Evolutionary conservation across 2,797 vertebrate species (phyloP), one percentile per base, ranked within the genome.

Genomic region (Darevskia mixta): DNA sequence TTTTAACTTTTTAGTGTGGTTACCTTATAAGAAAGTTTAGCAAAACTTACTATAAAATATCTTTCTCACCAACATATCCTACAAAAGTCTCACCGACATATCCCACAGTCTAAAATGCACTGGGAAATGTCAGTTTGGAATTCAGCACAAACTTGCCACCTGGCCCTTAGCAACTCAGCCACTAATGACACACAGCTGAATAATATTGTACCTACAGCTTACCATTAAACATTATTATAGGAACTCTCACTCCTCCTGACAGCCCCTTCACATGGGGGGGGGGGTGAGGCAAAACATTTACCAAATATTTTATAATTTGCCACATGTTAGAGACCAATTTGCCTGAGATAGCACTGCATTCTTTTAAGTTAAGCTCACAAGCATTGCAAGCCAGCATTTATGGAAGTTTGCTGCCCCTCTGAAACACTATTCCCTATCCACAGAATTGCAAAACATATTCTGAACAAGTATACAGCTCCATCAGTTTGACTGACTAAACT

Each of bases 401-500:
- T 64, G n/a, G 85, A 35, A 87, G 66, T 85, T 32, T 73, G 86
- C 49, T 87, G 55, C 85, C 25, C 45, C 64, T 73, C 79, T 1
- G 32, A 91, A 90, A 89, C 78, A 61, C 25, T 3, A 1, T 45
- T 92, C 90, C 91, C 88, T 7, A 3, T 0, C 43, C 81, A 29
- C 89, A 10, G 0, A 2, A 76, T 55, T 82, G 85, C 83, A 93
- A 20, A 11, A 38, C 79, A 83, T 89, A 92, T 79, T 69, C 82
- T 77, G 94, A 87, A 94, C 79, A 88, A 86, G 80, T 85, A 93
- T 90, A 81, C 58, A 91, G 93, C 90, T 95, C 90, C 92, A 92
- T 94, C 92, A 91, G 27, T 89, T 89, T 95, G 95, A 97, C 92
- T 96, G 95, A 95, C 94, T 96, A 94, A 94, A 95, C 86, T n/a